Evolutionary conservation across 2,888 invertebrate species (phyloP), one percentile per base, ranked within the genome.

Genomic region (Hedya salicella): DNA sequence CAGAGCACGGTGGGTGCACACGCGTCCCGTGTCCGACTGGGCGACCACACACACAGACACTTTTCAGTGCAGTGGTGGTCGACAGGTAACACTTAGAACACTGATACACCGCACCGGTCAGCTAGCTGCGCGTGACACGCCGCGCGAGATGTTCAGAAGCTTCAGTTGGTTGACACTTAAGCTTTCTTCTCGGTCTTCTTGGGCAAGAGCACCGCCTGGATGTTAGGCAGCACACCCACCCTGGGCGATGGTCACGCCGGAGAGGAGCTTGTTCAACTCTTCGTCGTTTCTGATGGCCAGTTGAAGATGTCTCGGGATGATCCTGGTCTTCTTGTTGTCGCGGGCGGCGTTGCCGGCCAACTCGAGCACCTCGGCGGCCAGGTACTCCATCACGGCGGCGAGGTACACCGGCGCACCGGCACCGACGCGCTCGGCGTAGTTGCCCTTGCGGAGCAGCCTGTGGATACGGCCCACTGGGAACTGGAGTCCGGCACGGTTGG

Each of bases 201-300:
- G 21, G 96, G 96, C 71, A 96, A 80, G 1, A 96, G 90, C 21
- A 95, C 95, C 2, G 96, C 94, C 78, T 96, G 95, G 75, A 96
- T 96, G 84, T 96, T 95, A 0, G 96, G 96, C 80, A 97, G 83
- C 80, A 73, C 96, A 96, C 86, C n/a, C 96, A n/a, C 57, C 57
- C 44, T 57, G 95, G 48, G 96, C 95, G 76, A 96, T 96, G 48
- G 96, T 96, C 11, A 96, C 96, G 25, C 95, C 95, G 0, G 94
- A 93, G 17, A 96, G 82, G 2, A 96, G 86, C 80, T 95, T 95
- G 84, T 95, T 96, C 78, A 97, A 88, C 80, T 96, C 96, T 77
- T 96, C 96, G 82, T 96, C 96, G 81, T 96, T 96, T 49, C 96
- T 91, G 72, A 96, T 95, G 54, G 96, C 96, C 74, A 96, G 78